Base-by-base conservation (phyloP, 2,888 invertebrate genomes). In the Napeogenes sylphis region DNA sequence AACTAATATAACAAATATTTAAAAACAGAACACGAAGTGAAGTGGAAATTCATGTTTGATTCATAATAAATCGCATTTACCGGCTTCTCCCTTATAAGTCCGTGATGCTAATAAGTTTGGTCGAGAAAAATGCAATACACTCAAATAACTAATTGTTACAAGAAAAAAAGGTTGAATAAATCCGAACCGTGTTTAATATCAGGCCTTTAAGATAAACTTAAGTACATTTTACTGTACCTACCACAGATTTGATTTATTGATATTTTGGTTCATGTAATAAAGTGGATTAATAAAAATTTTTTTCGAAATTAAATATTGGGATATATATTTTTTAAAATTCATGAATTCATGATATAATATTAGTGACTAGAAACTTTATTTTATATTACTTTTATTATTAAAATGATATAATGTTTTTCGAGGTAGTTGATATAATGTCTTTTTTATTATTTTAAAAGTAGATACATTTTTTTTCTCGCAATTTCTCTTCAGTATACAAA, bases 181-280 rank as follows among this genome's bases (percentile, higher is more conserved):
- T 66, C 67, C 71, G 73, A 72, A 73, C 77, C 72, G 75, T 74
- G 63, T 80, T 77, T 56, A 69, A 71, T 51, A 51, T 30, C 51
- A 51, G 3, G 51, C 51, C 51, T 51, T 51, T 51, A 21, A 30
- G 51, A 51, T 51, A 51, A 51, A 30, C n/a, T 51, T 51, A 51
- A 51, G 51, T 51, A 51, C 51, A 51, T 51, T 51, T 10, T 12
- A 30, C 51, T 51, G 51, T 51, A 30, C 21, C 30, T 6, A 12
- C 8, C 12, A 8, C 8, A 3, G 12, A 3, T 42, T 42, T 10
- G 8, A 42, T 42, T 42, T 42, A 42, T 42, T 42, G 12, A 3
- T 42, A 42, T 42, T 10, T 42, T 10, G 3, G 3, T 42, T 42
- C 10, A 10, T 10, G 42, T 42, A 42, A 6, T 10, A 42, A 42